Conservation (phyloP, 2,113 vertebrate genomes). For the Brachirus orientalis region DNA sequence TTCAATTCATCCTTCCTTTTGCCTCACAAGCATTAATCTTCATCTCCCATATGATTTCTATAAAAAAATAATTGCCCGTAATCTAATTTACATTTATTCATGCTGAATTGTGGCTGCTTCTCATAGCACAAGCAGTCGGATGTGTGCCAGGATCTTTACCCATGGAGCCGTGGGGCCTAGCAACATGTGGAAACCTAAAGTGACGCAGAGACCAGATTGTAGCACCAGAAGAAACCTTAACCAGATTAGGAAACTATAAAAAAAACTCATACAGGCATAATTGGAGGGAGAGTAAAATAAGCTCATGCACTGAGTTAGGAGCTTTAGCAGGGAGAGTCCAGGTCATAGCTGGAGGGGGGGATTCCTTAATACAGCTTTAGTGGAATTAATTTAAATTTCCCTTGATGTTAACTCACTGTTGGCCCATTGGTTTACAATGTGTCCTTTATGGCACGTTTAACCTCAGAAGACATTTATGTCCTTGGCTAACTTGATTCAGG, state of each 20-base stretch:
- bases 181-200: slow-evolving; percentile 49
- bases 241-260: slow-evolving; percentile 48
- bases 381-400: slow-evolving; percentile 15
- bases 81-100: slow-evolving; percentile 51
- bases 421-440: not conserved
- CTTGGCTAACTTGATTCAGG: not conserved
- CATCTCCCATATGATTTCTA: slow-evolving; percentile 39
- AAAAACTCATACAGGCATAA: slow-evolving; percentile 38
- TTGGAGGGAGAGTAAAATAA: slow-evolving; percentile 35
- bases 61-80: slow-evolving; percentile 46
- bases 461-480: not conserved
- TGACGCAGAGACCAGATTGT: slow-evolving; percentile 45
- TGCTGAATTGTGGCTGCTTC: slow-evolving; percentile 19
- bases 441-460: slow-evolving; percentile 10
- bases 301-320: slow-evolving; percentile 30
- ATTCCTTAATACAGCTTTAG: slow-evolving; percentile 6
- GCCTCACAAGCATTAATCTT: slow-evolving; percentile 26
- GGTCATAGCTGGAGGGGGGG: slow-evolving; percentile 20
- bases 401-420: slow-evolving; percentile 3
- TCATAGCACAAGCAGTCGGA: slow-evolving; percentile 12
- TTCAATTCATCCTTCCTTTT: slow-evolving; percentile 8
- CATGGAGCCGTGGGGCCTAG: slow-evolving; percentile 10
- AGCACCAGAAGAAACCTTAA: slow-evolving; percentile 43
- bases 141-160: slow-evolving; percentile 21
- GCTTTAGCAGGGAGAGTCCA: slow-evolving; percentile 30